Evolutionary conservation across 2,797 vertebrate genomes (phyloP).

Genomic region (Amblyopsis hoosieri): DNA sequence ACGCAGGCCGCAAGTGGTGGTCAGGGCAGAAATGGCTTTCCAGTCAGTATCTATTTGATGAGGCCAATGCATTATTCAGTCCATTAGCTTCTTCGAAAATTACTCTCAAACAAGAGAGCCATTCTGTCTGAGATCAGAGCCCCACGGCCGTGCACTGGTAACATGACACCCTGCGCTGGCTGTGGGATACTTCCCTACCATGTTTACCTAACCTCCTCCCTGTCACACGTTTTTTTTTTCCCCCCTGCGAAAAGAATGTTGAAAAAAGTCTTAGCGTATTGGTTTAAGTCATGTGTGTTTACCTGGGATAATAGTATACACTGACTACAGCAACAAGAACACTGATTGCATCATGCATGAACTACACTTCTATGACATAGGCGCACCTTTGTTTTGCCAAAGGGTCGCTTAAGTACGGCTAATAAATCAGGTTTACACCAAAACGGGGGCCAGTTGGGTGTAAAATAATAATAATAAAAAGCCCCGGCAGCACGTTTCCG

Average conservation of each 20-base stretch:
- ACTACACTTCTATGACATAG: conserved; percentile 44
- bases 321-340: conserved; percentile 46
- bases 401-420: conserved; percentile 33
- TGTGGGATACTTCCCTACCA: conserved; percentile 72
- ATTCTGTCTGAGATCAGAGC: conserved; percentile 78
- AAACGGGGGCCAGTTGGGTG: not conserved
- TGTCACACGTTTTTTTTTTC: conserved; percentile 73
- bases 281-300: conserved; percentile 78
- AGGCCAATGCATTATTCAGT: conserved; percentile 80
- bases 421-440: conserved; percentile 33
- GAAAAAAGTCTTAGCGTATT: conserved; percentile 72
- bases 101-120: conserved; percentile 79
- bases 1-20: conserved; percentile 70
- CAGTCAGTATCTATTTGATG: conserved; percentile 77
- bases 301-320: conserved; percentile 75
- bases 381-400: conserved; percentile 55
- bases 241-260: conserved; percentile 69
- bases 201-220: conserved; percentile 80
- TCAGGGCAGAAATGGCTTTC: conserved; percentile 76
- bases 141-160: conserved; percentile 53
- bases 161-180: conserved; percentile 65
- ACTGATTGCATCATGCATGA: conserved; percentile 65
- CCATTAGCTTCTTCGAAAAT: conserved; percentile 80
- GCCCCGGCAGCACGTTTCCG: conserved; percentile 26
- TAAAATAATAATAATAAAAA: not conserved